Evolutionary conservation across 2,113 vertebrate genomes (phyloP).

Genomic region (Hippocampus guttulatus): DNA sequence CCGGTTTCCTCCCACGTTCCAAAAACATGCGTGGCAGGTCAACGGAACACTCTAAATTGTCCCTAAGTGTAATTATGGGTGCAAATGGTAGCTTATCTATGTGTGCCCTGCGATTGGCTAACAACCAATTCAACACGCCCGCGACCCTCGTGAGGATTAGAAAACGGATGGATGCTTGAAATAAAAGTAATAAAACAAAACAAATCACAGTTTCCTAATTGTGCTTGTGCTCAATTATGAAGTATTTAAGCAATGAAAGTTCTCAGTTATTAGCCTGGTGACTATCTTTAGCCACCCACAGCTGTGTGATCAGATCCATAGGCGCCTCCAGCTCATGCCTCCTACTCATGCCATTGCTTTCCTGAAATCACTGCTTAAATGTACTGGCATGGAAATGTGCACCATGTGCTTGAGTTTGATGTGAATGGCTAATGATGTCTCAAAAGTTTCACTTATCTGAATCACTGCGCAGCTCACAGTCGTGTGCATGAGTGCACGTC

Average conservation of each 20-base stretch:
- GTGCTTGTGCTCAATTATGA: constrained; percentile 3
- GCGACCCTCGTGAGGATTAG: too few relatives aligned
- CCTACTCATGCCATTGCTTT: constrained; percentile 48
- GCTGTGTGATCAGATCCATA: constrained; percentile 52
- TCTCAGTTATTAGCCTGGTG: constrained; percentile 42
- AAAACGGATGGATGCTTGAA: too few relatives aligned
- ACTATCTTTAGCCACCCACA: constrained; percentile 55
- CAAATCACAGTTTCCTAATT: background rate
- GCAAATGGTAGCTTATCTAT: too few relatives aligned
- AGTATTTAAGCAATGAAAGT: constrained; percentile 14
- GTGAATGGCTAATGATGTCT: constrained; percentile 64
- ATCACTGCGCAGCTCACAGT: constrained; percentile 25
- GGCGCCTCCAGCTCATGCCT: constrained; percentile 49
- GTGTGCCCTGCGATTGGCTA: too few relatives aligned
- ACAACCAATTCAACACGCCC: too few relatives aligned
- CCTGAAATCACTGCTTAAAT: constrained; percentile 56
- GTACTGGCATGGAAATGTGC: constrained; percentile 56
- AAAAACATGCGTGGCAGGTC: too few relatives aligned
- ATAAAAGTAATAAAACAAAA: background rate
- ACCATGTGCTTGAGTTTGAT: constrained; percentile 53
- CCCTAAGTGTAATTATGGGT: too few relatives aligned
- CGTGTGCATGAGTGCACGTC: constrained; percentile 18
- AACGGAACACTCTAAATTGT: too few relatives aligned
- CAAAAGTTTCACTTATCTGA: constrained; percentile 55
- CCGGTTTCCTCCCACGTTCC: too few relatives aligned